Evolutionary conservation across 1,140 invertebrate species (phyloP).

Genomic region (Trichonephila inaurata): DNA sequence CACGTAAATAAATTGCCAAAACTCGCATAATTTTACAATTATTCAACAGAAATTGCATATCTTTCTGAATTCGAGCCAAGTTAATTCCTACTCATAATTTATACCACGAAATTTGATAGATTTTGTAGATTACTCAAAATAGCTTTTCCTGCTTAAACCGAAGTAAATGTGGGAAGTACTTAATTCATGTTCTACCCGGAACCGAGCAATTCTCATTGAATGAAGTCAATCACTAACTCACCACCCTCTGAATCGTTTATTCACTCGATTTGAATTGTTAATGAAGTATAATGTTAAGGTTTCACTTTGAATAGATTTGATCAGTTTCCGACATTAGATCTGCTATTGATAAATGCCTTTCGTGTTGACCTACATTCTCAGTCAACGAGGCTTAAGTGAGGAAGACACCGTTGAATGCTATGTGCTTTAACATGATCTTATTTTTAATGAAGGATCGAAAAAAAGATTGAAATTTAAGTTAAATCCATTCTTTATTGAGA

Average conservation of each 20-base stretch:
- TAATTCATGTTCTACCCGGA: neutral
- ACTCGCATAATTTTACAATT: too few species aligned
- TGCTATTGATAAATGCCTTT: neutral
- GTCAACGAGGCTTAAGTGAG: neutral
- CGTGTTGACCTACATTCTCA: neutral
- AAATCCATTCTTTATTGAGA: too few species aligned
- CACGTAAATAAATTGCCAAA: too few species aligned
- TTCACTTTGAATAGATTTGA: constrained; percentile 19
- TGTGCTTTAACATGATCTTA: too few species aligned
- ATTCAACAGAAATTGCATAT: too few species aligned
- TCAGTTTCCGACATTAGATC: neutral
- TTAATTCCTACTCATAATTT: too few species aligned
- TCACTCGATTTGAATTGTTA: constrained; percentile 10
- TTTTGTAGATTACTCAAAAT: neutral
- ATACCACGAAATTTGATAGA: neutral
- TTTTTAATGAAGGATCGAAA: too few species aligned
- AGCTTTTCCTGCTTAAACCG: neutral
- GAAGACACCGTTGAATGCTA: too few species aligned
- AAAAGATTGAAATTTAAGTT: too few species aligned
- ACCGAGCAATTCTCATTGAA: neutral
- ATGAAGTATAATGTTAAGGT: neutral
- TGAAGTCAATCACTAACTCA: neutral
- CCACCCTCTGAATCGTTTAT: constrained; percentile 5
- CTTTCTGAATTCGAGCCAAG: too few species aligned
- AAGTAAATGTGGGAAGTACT: neutral